Evolutionary conservation across 2,888 invertebrate genomes (phyloP).

Genomic region (Anticlea derivata): DNA sequence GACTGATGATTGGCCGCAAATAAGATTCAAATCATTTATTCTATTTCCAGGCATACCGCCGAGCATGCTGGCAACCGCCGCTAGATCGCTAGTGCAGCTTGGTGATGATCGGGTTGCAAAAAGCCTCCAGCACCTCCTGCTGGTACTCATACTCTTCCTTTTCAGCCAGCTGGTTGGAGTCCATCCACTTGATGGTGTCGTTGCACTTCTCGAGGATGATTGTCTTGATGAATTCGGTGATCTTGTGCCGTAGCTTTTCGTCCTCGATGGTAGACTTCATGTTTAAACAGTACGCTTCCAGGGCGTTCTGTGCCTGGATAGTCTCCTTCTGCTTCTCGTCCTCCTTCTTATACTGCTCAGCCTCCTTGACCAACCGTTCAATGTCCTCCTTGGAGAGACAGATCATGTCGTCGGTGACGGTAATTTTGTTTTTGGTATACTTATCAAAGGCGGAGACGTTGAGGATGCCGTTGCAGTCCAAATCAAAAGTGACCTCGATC

Average conservation of each 20-base stretch:
- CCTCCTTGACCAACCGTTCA: conserved; percentile 96
- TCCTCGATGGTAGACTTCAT: conserved; percentile 98
- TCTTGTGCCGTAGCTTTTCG: conserved; percentile 96
- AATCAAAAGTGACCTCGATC: conserved; percentile 94
- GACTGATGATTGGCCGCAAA: too few species aligned
- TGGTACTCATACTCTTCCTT: conserved; percentile 98
- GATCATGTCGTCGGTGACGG: conserved; percentile 96
- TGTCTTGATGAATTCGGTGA: conserved; percentile 91
- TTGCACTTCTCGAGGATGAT: conserved; percentile 93
- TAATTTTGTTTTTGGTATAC: conserved; percentile 96
- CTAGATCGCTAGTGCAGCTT: conserved; percentile 95
- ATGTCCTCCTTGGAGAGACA: conserved; percentile 97
- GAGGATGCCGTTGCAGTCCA: conserved; percentile 97
- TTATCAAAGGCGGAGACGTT: conserved; percentile 97
- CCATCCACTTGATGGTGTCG: conserved; percentile 94
- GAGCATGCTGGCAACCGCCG: conserved; percentile 85
- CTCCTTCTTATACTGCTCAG: conserved; percentile 94
- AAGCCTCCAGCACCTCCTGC: conserved; percentile 95
- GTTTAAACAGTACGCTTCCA: conserved; percentile 96
- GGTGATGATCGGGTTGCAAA: conserved; percentile 97
- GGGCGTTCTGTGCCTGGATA: conserved; percentile 92
- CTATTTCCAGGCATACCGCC: conserved; percentile 69
- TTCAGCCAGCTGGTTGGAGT: conserved; percentile 93
- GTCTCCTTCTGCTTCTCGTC: conserved; percentile 93
- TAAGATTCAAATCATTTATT: conserved; percentile 59